Base-by-base conservation (phyloP, 1,140 invertebrate species). In the Cylas formicarius region DNA sequence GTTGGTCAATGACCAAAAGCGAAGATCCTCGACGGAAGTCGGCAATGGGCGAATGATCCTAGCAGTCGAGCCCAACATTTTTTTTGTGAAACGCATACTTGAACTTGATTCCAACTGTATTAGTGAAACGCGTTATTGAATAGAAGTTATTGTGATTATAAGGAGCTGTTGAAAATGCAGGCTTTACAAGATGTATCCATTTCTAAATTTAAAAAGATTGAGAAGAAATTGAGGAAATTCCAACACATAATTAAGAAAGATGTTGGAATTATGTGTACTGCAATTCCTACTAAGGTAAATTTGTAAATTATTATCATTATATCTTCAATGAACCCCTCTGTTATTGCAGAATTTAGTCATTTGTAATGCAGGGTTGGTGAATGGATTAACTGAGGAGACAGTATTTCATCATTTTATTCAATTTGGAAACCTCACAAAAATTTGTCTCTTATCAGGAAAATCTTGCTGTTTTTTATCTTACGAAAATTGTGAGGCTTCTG, bases 281-380 rank as follows among this genome's bases (percentile, higher is more conserved):
- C 61, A 18, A 47, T 35, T 14, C 60, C 70, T 28, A 72, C 69
- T 10, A 53, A 66, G 58, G 71, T 72, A 61, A 52, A 31, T 41
- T 33, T 38, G 27, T 21, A 41, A 19, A 40, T 52, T 10, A 26
- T 33, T 2, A 34, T 21, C 16, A 24, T 22, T 37, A 35, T 44
- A 31, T 49, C 42, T 43, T 44, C 40, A 49, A 14, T 49, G 34
- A 11, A 28, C 45, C 23, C 27, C 39, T 19, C 39, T 40, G 54
- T 35, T 14, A 14, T 54, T 62, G 54, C 43, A 66, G 61, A 53
- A 63, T 56, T 50, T 69, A 16, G 62, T 77, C 49, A 70, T 87
- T 11, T 80, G 79, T 48, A 90, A 90, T 71, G 80, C 76, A 10
- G 87, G 87, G 14, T 66, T 89, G 19, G 77, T 76, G 7, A 85